phyloP scores from a whole-genome alignment of 2,113 vertebrate species.

The Callospermophilus lateralis region DNA sequence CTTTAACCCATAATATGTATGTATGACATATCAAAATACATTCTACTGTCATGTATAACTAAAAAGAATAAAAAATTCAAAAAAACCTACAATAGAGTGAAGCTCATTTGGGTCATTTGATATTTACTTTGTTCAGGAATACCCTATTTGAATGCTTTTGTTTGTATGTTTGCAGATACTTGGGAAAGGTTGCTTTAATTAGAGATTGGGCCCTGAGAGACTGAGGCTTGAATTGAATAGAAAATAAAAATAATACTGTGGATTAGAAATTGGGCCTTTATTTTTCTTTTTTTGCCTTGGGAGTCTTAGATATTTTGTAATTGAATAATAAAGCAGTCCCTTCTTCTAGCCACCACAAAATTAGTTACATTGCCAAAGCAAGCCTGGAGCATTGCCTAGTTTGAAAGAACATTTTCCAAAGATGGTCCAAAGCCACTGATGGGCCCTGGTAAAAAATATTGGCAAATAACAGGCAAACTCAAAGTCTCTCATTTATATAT shows the following conservation, averaged over 20 bases:
- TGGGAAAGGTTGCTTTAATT: conserved; percentile 53
- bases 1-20: neutral
- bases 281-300: neutral
- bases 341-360: conserved; percentile 15
- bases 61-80: no score
- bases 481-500: neutral
- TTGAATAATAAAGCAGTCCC: conserved; percentile 58
- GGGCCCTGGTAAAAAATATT: conserved; percentile 4
- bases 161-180: conserved; percentile 1
- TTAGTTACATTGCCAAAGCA: conserved; percentile 25
- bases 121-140: conserved; percentile 14
- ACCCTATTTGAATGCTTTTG: conserved; percentile 36
- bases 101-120: conserved; percentile 11
- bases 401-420: conserved; percentile 43
- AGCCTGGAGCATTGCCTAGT: conserved; percentile 34
- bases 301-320: conserved; percentile 51
- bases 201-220: conserved; percentile 49
- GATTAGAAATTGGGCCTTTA: neutral
- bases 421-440: conserved; percentile 1
- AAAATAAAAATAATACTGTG: conserved; percentile 64
- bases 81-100: neutral
- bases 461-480: neutral
- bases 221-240: conserved; percentile 38
- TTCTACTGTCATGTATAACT: no score
- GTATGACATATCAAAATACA: no score